A percentile compares a stretch with the other conserved stretches of the same genome.
These are phyloP conservation scores for Kryphioiulus occultus DNA, from an alignment of 2,888 invertebrate genomes.

Conservation along the genomic window DNA sequence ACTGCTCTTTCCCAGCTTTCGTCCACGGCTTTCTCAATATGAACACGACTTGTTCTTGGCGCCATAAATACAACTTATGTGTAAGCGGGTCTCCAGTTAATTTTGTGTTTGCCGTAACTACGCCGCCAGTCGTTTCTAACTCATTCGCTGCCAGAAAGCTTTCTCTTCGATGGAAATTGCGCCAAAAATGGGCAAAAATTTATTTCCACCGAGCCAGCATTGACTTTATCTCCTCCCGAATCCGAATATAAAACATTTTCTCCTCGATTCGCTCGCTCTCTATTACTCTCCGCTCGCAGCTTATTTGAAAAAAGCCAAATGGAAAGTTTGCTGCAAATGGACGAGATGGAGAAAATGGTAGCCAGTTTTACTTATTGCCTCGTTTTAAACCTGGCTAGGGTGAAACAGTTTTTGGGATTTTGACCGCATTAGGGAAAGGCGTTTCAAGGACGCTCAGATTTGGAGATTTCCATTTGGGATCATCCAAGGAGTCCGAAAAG, in stretches of 20 bases:
- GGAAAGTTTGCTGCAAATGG: not conserved
- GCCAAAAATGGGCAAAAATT: slow-evolving; percentile 33
- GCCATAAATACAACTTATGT: slow-evolving; percentile 42
- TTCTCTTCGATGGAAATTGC: slow-evolving; percentile 37
- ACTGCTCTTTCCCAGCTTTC: not conserved
- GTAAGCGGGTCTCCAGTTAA: slow-evolving; percentile 44
- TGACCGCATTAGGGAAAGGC: not conserved
- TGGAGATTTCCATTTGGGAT: too few relatives aligned
- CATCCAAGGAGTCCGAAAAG: too few relatives aligned
- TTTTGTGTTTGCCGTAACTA: slow-evolving; percentile 42
- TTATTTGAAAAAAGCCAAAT: slow-evolving; percentile 35
- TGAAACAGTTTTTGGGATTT: not conserved
- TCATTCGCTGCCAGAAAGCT: slow-evolving; percentile 40
- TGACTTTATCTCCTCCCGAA: slow-evolving; percentile 37
- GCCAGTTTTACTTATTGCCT: slow-evolving; percentile 4
- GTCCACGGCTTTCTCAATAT: slow-evolving; percentile 35
- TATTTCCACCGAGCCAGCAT: slow-evolving; percentile 28
- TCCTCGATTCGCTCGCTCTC: slow-evolving; percentile 15
- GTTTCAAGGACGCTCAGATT: too few relatives aligned
- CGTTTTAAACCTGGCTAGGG: not conserved
- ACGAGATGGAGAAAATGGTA: not conserved
- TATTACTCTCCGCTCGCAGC: slow-evolving; percentile 7
- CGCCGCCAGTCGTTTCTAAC: not conserved
- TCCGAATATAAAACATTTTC: slow-evolving; percentile 35
- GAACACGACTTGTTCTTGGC: not conserved